Evolutionary conservation across 2,797 vertebrate genomes (phyloP).

Genomic region (Sebastes iracundus): DNA sequence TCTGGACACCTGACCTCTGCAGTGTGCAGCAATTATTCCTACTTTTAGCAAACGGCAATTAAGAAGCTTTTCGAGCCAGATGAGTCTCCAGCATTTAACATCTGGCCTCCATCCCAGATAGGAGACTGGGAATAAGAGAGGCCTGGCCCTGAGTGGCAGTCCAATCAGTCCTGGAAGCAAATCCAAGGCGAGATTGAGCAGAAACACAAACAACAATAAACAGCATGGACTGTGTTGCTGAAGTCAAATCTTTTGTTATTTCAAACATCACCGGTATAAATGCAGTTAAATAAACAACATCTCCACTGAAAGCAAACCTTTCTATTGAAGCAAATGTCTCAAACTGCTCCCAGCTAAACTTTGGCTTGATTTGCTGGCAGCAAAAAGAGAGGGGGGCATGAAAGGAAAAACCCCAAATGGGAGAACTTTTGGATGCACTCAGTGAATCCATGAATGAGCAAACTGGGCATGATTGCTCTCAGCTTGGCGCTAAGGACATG

Average conservation of each 20-base stretch:
- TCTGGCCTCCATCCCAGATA: constrained; percentile 37
- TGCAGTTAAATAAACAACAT: not conserved
- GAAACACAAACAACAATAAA: constrained; percentile 12
- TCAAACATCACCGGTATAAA: not conserved
- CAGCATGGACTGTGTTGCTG: not conserved
- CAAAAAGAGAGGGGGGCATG: not conserved
- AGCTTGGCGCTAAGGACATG: not conserved
- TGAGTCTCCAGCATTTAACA: constrained; percentile 29
- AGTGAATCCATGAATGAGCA: not conserved
- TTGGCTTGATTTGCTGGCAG: constrained; percentile 5
- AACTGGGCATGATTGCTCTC: not conserved
- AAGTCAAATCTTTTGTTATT: not conserved
- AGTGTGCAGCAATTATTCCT: constrained; percentile 8
- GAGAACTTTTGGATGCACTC: not conserved
- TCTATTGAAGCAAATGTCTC: not conserved
- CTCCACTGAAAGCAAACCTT: not conserved
- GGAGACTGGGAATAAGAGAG: constrained; percentile 29
- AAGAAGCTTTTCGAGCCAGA: constrained; percentile 25
- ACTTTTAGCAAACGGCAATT: constrained; percentile 27
- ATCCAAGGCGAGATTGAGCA: constrained; percentile 27
- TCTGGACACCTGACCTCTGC: constrained; percentile 38
- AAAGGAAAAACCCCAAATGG: not conserved
- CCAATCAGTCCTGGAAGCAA: constrained; percentile 37
- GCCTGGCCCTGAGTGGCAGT: constrained; percentile 7
- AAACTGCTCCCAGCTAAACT: not conserved